Base-by-base conservation (phyloP, 1,140 invertebrate species). In the Araneus ventricosus region DNA sequence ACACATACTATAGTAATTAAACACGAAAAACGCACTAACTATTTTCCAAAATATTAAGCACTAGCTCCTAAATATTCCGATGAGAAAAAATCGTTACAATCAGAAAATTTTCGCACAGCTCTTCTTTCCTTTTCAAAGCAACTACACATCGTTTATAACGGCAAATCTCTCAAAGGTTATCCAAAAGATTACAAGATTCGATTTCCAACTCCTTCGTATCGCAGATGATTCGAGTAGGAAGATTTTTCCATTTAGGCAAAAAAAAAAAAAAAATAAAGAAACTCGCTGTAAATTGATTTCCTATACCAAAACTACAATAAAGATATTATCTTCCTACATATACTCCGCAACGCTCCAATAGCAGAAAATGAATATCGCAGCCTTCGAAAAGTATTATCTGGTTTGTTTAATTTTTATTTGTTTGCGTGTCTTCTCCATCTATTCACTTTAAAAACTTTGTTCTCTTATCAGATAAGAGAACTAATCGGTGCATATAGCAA, bases 321-420 rank as follows among this genome's bases (percentile, higher is more conserved):
- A 82, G 80, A 82, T 82, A 82, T 52, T 82, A 82, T 82, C 80
- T n/a, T 30, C 8, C 20, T 20, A n/a, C 80, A 20, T 82, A 22
- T 24, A 41, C 37, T 52, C 30, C 39, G 39, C 27, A 39, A 20
- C 75, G 39, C 39, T 80, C 80, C 80, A 52, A 82, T 82, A 52
- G 10, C 45, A 52, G 80, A 82, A 45, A 45, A 52, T 82, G 39
- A 39, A 82, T 45, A 82, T 45, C 80, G 80, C 10, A 82, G 17
- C 24, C 39, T 27, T 22, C 22, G 22, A n/a, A 10, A 41, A n/a
- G n/a, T 41, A 45, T 45, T 82, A 41, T 52, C 41, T 27, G 22
- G 24, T 82, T 30, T 82, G 39, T 45, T 82, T 82, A 82, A 82
- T 82, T 82, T 82, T 82, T 82, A 82, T 82, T 82, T 34, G 30